Evolutionary conservation across 2,797 vertebrate species (phyloP), one percentile per base, ranked within the genome.

Genomic region (Varecia variegata): DNA sequence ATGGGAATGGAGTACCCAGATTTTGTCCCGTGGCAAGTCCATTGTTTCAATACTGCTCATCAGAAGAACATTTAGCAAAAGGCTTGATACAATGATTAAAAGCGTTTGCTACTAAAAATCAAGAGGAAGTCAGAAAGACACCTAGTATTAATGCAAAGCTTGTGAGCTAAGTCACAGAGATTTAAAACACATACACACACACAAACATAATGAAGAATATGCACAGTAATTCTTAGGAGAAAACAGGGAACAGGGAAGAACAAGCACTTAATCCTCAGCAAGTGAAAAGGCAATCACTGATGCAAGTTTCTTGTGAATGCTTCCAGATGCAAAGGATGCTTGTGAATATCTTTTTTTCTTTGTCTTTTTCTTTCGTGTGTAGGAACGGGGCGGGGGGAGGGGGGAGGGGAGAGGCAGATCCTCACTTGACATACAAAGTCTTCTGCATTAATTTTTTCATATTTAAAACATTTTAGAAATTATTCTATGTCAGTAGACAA

Each of bases 361-460:
- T 32, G 5, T 18, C 32, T n/a, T 65, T n/a, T n/a, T 65, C n/a
- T n/a, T n/a, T n/a, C 35, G 7, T 38, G 20, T 73, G 17, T 25
- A 14, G 58, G 54, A 56, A 56, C 15, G 23, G 7, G 8, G 25
- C 15, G 17, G 17, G n/a, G n/a, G n/a, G n/a, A n/a, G 2, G 5
- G 13, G 0, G 1, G 0, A 3, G 12, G 2, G 13, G 8, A n/a
- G n/a, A n/a, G 25, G 20, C 13, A n/a, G 30, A 84, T 38, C 17
- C 50, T 47, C 68, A 68, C 17, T 60, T 45, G 20, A 13, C 20
- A 71, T 25, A 47, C 2, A 94, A n/a, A 56, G 18, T 68, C 3
- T 32, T 74, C 85, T 45, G 8, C 56, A 38, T 21, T 56, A 38
- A 50, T 67, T 40, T 82, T 56, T 88, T 92, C 50, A 82, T n/a